A percentile compares a stretch with the other conserved stretches of the same genome.
These are phyloP conservation scores for Thryonomys swinderianus DNA, from an alignment of 2,113 vertebrate genomes.

Conservation along the genomic window DNA sequence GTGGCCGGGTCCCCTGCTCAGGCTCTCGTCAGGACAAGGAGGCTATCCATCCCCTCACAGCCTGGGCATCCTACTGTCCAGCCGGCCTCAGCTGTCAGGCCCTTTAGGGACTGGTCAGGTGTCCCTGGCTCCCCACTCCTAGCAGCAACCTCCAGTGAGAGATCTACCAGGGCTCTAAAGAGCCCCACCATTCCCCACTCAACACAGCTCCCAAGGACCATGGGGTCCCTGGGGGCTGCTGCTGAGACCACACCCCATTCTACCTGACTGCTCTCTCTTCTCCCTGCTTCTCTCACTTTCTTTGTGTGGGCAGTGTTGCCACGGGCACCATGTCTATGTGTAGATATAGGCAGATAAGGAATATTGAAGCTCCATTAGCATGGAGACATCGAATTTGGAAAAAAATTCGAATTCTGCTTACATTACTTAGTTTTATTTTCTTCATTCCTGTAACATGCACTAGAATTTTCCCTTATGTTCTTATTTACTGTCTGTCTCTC, in stretches of 20 bases:
- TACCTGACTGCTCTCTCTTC: neutral
- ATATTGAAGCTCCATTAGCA: no score
- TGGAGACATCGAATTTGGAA: no score
- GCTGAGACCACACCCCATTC: neutral
- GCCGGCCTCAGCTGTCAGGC: neutral
- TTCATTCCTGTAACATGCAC: neutral
- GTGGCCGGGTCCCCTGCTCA: no score
- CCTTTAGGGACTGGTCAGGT: neutral
- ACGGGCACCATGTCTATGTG: no score
- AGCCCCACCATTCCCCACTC: neutral
- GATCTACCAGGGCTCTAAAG: neutral
- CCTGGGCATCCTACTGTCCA: neutral
- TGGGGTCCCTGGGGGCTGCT: neutral
- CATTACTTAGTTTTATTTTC: neutral
- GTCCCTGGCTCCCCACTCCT: neutral
- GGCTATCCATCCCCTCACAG: neutral
- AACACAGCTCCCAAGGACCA: neutral
- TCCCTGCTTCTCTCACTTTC: neutral
- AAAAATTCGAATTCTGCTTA: no score
- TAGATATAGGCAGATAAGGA: no score
- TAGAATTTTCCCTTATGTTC: neutral
- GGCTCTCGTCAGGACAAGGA: neutral
- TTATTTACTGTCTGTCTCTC: neutral
- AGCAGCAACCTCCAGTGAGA: neutral
- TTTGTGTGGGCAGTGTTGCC: neutral